Base-by-base conservation (phyloP, 2,888 invertebrate genomes). In the Linnaemya tessellans region DNA sequence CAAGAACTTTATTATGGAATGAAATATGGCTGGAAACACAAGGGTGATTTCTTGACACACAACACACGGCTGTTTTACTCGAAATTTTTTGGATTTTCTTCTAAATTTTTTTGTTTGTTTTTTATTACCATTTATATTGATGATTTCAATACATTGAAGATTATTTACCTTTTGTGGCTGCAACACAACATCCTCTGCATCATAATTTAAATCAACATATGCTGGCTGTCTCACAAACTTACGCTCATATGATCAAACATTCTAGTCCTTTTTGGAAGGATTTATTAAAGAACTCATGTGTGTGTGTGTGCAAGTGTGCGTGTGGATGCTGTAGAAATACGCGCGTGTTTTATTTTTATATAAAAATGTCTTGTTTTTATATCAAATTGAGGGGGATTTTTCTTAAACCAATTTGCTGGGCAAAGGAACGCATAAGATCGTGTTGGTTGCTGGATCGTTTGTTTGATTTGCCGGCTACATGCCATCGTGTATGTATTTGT, bases 351-450 rank as follows among this genome's bases (percentile, higher is more conserved):
- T 75, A n/a, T 67, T 84, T 84, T 79, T 70, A 82, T 85, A 82
- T 75, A 79, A 82, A 85, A 82, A 79, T 82, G 82, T 85, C 85
- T 83, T 79, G 49, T 85, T 82, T 85, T 85, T 82, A 79, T 83
- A 85, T 85, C 85, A 85, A 85, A 85, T 82, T 65, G 67, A 71
- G 82, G 79, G 79, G 85, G 67, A 70, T 64, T 65, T 82, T 70
- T 46, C 54, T 18, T 62, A 20, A 62, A 58, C 58, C 25, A 54
- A 38, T 73, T 49, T 22, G 49, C 58, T 58, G 35, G 70, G 38
- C 41, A 15, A 38, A 46, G 25, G 46, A 84, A 65, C 84, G 46
- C 46, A 78, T 80, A 80, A 68, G 81, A 83, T 81, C 80, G 82
- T 84, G 84, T 82, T 84, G 82, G 67, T 80, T 73, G 71, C 58